Evolutionary conservation across 1,140 invertebrate species (phyloP).

Genomic region (Eupristina koningsbergeri): DNA sequence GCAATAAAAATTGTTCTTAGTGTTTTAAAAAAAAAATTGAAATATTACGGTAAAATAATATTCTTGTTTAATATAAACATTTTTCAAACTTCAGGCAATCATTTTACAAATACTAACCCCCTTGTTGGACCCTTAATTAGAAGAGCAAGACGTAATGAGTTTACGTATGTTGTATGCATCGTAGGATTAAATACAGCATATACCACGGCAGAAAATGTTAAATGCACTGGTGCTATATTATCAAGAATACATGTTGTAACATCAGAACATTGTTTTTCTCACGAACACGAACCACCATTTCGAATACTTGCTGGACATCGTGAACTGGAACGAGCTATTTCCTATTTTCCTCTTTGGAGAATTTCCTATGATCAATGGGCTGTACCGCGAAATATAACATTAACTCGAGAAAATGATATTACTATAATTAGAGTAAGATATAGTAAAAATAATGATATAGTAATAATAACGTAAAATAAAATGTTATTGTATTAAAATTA

Average conservation of each 20-base stretch:
- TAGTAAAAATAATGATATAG: background rate
- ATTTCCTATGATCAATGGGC: constrained; percentile 10
- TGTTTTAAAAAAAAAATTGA: too few relatives aligned
- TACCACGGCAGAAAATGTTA: background rate
- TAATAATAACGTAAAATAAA: background rate
- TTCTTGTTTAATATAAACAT: too few relatives aligned
- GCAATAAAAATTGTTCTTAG: too few relatives aligned
- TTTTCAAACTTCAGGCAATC: background rate
- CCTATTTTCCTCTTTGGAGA: background rate
- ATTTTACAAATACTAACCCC: background rate
- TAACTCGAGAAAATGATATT: background rate
- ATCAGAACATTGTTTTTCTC: background rate
- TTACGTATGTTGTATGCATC: background rate
- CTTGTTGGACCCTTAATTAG: background rate
- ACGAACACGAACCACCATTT: too few relatives aligned
- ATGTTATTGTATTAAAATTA: background rate
- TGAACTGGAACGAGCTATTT: background rate
- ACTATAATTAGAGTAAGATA: background rate
- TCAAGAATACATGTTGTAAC: background rate
- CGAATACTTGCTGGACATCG: background rate
- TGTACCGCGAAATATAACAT: background rate
- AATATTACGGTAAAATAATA: too few relatives aligned
- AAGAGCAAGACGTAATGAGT: background rate
- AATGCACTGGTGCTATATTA: background rate
- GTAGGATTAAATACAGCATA: background rate